Conservation (phyloP, 2,113 vertebrate species). For the Ursus arctos region DNA sequence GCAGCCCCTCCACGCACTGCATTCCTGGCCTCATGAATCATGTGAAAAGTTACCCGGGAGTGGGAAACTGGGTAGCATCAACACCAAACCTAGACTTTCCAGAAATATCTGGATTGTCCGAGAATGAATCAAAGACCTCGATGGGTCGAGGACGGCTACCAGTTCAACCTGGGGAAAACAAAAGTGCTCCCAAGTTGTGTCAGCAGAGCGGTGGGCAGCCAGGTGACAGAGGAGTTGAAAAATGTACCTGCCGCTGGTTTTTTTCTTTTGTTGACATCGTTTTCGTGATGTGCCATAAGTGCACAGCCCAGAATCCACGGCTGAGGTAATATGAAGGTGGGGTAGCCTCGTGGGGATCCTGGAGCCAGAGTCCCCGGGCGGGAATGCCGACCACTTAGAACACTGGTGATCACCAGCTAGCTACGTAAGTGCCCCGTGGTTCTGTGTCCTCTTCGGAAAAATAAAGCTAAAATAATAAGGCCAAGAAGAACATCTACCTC, state of each 20-base stretch:
- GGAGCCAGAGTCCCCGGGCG: neutral
- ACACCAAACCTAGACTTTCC: neutral
- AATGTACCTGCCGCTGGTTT: neutral
- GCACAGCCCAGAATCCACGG: neutral
- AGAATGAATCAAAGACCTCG: neutral
- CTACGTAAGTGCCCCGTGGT: neutral
- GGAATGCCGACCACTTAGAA: neutral
- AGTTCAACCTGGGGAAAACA: neutral
- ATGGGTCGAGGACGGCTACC: neutral
- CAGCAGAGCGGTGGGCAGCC: neutral
- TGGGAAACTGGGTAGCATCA: neutral
- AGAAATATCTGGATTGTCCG: neutral
- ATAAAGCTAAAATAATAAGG: slow-evolving; percentile 31
- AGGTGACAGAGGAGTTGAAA: neutral
- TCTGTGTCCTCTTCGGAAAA: slow-evolving; percentile 6
- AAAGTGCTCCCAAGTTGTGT: neutral
- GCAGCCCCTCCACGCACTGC: too few species aligned
- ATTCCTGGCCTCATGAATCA: neutral
- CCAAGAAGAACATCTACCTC: slow-evolving; percentile 43
- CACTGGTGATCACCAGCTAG: neutral
- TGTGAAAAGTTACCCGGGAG: neutral
- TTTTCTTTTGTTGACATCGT: neutral
- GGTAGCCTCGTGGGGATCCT: neutral
- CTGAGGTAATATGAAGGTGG: neutral
- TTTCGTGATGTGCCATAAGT: neutral